Evolutionary conservation across 2,888 invertebrate species (phyloP).

Genomic region (Catocala sponsa): DNA sequence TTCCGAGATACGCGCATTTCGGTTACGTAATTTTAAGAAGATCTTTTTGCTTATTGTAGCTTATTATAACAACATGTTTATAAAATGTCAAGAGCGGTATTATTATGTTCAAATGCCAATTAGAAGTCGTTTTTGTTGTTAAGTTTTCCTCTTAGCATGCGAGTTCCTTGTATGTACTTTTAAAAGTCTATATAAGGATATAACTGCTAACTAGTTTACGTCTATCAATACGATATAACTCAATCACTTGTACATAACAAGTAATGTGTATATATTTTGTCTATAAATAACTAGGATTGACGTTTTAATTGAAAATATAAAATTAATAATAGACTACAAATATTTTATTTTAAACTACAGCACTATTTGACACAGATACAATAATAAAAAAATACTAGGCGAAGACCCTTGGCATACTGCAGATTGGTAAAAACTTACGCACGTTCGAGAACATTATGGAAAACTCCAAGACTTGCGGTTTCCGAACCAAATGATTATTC

Average conservation of each 20-base stretch:
- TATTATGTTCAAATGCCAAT: slow-evolving; percentile 15
- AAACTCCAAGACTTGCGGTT: too few relatives aligned
- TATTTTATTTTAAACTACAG: too few relatives aligned
- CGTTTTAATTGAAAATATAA: too few relatives aligned
- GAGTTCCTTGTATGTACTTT: slow-evolving; percentile 10
- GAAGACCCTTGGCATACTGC: too few relatives aligned
- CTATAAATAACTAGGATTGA: not conserved
- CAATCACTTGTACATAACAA: slow-evolving; percentile 1
- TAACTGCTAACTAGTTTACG: slow-evolving; percentile 12
- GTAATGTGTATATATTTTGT: not conserved
- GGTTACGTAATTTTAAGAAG: slow-evolving; percentile 17
- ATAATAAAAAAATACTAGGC: too few relatives aligned
- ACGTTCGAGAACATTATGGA: too few relatives aligned
- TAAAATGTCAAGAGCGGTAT: slow-evolving; percentile 8
- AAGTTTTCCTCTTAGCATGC: slow-evolving; percentile 11
- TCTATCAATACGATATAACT: slow-evolving; percentile 8
- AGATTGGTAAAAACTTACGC: too few relatives aligned
- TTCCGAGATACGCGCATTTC: slow-evolving; percentile 32
- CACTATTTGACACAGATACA: too few relatives aligned
- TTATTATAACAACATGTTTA: not conserved
- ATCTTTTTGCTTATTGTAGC: not conserved
- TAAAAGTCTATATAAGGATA: slow-evolving; percentile 23
- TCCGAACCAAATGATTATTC: too few relatives aligned
- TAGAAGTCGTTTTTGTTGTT: slow-evolving; percentile 11
- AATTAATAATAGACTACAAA: too few relatives aligned